Evolutionary conservation across 2,113 vertebrate species (phyloP), one percentile per base, ranked within the genome.

Genomic region (Gambusia affinis): DNA sequence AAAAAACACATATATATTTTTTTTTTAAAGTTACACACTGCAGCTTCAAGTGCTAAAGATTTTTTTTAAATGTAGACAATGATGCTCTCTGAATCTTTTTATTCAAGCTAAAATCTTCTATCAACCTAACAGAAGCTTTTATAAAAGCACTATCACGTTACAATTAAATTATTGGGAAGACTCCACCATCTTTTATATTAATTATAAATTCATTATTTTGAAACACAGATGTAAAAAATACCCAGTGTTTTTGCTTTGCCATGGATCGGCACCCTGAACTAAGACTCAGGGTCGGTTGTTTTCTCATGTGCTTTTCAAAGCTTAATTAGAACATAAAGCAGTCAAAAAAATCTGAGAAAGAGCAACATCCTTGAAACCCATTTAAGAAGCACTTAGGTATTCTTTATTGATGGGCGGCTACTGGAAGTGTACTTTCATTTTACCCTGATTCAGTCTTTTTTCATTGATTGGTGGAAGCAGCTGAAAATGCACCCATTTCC

Each of bases 321-420:
- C 11, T 64, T 60, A 71, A 79, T 76, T 54, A 64, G 54, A 54
- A 80, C n/a, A 33, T 68, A 35, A 28, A 65, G 28, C 67, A 39
- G 60, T 68, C 27, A 28, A 51, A 61, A 75, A 70, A 65, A 37
- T 72, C 37, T 75, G 30, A 67, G 63, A 30, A 31, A 70, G 7
- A 78, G 66, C 62, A 76, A 66, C 30, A 66, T 63, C 78, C 70
- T 80, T 75, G 60, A 82, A 70, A 57, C 24, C 67, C 70, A 35
- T 73, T 79, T 75, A 75, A 72, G 74, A 61, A 76, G 62, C 78
- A 68, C 75, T 76, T 76, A 17, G 64, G 72, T 15, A 8, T 63
- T 79, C 66, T 76, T 79, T 75, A 77, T 73, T 68, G 57, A 31
- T 47, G 57, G 67, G 19, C 14, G 12, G 78, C 54, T 64, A 61